phyloP scores from a whole-genome alignment of 2,888 invertebrate species.

The Hipparchia sbordonii region DNA sequence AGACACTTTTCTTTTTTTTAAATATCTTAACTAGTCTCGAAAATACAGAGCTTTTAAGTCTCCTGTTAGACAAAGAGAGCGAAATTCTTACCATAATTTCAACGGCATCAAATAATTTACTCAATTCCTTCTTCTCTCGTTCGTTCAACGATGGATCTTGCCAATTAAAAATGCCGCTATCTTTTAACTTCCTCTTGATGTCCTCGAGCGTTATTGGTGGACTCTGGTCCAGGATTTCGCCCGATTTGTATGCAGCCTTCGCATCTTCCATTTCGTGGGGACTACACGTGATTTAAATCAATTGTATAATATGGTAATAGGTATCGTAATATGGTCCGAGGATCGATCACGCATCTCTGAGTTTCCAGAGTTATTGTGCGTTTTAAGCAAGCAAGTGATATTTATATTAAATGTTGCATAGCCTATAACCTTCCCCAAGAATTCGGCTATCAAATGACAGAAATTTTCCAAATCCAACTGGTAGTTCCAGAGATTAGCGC shows the following conservation, averaged over 20 bases:
- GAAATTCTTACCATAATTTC: constrained; percentile 65
- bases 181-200: constrained; percentile 61
- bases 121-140: constrained; percentile 63
- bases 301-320: not conserved
- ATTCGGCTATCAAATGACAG: too few species aligned
- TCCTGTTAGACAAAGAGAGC: not conserved
- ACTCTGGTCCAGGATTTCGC: constrained; percentile 54
- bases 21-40: too few species aligned
- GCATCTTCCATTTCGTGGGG: constrained; percentile 42
- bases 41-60: too few species aligned
- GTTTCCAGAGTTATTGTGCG: too few species aligned
- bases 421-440: too few species aligned
- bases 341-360: too few species aligned
- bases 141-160: constrained; percentile 50
- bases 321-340: too few species aligned
- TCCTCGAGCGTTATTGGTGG: constrained; percentile 57
- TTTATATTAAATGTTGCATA: too few species aligned
- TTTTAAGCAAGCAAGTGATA: too few species aligned
- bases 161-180: constrained; percentile 60
- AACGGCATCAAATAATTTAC: constrained; percentile 63
- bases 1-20: too few species aligned
- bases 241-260: constrained; percentile 49
- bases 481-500: too few species aligned
- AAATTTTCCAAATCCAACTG: too few species aligned
- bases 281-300: constrained; percentile 35